Evolutionary conservation across 2,113 vertebrate genomes (phyloP), one percentile per base, ranked within the genome.

Genomic region (Melanocharis versteri): DNA sequence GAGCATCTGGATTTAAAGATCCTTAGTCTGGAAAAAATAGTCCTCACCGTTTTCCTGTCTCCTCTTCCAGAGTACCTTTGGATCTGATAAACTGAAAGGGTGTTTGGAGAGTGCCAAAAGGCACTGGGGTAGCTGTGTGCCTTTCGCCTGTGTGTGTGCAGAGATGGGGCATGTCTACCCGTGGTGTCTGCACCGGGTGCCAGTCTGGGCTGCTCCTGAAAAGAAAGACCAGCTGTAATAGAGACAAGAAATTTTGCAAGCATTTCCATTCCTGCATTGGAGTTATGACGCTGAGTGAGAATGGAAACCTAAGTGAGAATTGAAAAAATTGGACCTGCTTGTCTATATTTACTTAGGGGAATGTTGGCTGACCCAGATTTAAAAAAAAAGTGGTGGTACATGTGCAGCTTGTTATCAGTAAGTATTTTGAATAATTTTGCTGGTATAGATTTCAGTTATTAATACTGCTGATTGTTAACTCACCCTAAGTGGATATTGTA

Each of bases 81-180:
- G 50, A 47, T n/a, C 10, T 21, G 47, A 28, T 51, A 48, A 70
- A 58, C 4, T 15, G 33, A 37, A 57, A 60, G 27, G 19, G 20
- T 27, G 7, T 28, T 65, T 82, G 81, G 33, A 69, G 45, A 35
- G 23, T 18, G 26, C 19, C 37, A 61, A 31, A 56, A 48, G 17
- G 18, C 64, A 44, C 0, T 8, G 2, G 10, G 39, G 6, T 11
- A 4, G 8, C 22, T 37, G 31, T 15, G 33, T 31, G 8, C 18
- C 30, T 68, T 48, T 33, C 45, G 5, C 13, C 9, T 13, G n/a
- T 2, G 2, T 13, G 1, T 2, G 3, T 7, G 47, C 48, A 69
- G 57, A 40, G 26, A 5, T 19, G 42, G 61, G 45, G 1, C 40
- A 24, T 0, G 6, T 8, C 28, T 50, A 8, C 31, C 13, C 4